phyloP scores from a whole-genome alignment of 2,888 invertebrate genomes.

The Penaeus monodon region DNA sequence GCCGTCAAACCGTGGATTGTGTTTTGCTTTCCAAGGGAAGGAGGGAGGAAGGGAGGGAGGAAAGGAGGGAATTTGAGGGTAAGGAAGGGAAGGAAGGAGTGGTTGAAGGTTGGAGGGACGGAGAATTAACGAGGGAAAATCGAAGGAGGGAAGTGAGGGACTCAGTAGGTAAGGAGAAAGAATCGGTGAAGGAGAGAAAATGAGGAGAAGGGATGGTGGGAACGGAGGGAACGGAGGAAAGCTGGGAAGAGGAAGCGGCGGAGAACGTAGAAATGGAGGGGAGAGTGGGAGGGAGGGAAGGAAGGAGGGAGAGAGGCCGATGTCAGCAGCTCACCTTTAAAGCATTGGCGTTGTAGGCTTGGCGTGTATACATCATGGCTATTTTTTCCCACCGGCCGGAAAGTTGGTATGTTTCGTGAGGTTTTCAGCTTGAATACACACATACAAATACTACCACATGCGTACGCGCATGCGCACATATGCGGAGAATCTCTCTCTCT shows the following conservation, averaged over 20 bases:
- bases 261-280: too few species aligned
- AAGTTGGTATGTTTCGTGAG: too few species aligned
- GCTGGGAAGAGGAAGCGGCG: not conserved
- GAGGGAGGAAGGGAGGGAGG: not conserved
- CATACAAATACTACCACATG: too few species aligned
- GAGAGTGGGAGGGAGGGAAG: too few species aligned
- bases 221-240: not conserved
- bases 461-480: too few species aligned
- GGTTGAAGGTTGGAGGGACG: not conserved
- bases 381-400: too few species aligned
- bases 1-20: not conserved
- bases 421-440: too few species aligned
- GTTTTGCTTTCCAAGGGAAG: not conserved
- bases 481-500: too few species aligned
- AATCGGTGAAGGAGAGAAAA: not conserved
- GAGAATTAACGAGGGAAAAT: not conserved
- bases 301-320: too few species aligned
- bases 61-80: not conserved
- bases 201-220: not conserved
- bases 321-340: too few species aligned
- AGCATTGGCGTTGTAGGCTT: too few species aligned
- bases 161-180: not conserved
- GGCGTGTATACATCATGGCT: too few species aligned
- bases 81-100: not conserved
- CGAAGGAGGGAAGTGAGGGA: not conserved